Evolutionary conservation across 2,797 vertebrate species (phyloP), one percentile per base, ranked within the genome.

Genomic region (Fringilla coelebs): DNA sequence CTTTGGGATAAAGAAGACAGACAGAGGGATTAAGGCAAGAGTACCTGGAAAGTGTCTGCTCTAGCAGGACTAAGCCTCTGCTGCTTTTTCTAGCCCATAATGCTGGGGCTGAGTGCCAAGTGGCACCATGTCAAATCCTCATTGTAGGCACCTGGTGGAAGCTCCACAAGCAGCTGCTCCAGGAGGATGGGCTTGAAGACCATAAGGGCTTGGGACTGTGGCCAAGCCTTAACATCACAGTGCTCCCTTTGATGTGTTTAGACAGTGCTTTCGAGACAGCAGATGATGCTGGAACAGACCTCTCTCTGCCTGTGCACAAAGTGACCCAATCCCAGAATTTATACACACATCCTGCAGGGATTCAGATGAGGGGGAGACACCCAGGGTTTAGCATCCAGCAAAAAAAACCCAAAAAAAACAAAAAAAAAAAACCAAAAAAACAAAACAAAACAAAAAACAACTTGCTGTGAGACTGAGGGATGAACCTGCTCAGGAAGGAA

Each of bases 41-140:
- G 74, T 93, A 95, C 96, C 92, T 97, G 95, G 92, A 90, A 94
- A 96, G 89, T 46, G 51, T 96, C 95, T 91, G 62, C 88, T 94
- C 36, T 46, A 96, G 85, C 85, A 95, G 66, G 62, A 88, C 36
- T 95, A 89, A 96, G 88, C 66, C 94, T 75, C 75, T 68, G 76
- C 82, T 88, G 87, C 85, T 86, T 93, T 90, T 90, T 84, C 92
- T 18, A 97, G 85, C 58, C 87, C 41, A 3, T 63, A 88, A 86
- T 20, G 48, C 60, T 41, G 48, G 41, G 91, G 94, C 92, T 43
- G 45, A 70, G 43, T 20, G 92, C 94, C 96, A 97, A 91, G 89
- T 88, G 92, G 94, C 94, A 89, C 20, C 1, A 4, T 70, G 91
- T 94, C 96, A 96, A 96, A 66, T 86, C 85, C 89, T 89, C 3